Evolutionary conservation across 2,888 invertebrate species (phyloP).

Genomic region (Thumatha senex): DNA sequence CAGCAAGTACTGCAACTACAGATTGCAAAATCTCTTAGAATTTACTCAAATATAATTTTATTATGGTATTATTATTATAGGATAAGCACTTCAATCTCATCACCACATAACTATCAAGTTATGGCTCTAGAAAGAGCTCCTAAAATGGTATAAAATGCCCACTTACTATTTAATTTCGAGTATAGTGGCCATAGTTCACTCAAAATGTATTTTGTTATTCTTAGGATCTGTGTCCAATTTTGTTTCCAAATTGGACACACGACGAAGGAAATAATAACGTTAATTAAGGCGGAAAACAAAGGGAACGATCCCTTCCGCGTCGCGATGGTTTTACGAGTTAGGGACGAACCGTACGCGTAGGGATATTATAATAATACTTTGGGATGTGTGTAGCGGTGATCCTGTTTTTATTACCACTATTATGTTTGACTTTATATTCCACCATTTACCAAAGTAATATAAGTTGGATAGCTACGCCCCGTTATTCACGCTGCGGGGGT

Average conservation of each 20-base stretch:
- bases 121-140: no score
- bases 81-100: no score
- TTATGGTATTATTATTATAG: no score
- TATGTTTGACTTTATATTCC: neutral
- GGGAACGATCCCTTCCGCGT: slow-evolving; percentile 29
- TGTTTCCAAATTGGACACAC: slow-evolving; percentile 31
- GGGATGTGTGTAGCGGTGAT: slow-evolving; percentile 2
- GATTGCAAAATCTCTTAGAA: no score
- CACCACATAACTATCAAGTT: neutral
- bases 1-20: no score
- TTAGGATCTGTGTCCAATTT: slow-evolving; percentile 24
- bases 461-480: no score
- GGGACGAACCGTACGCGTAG: slow-evolving; percentile 11
- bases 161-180: no score
- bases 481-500: no score
- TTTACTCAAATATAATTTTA: no score
- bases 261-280: slow-evolving; percentile 36
- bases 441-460: no score
- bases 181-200: no score
- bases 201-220: slow-evolving; percentile 11
- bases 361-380: slow-evolving; percentile 5
- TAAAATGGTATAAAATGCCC: no score
- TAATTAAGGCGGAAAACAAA: slow-evolving; percentile 39
- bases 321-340: slow-evolving; percentile 28
- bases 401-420: neutral